Evolutionary conservation across 2,797 vertebrate genomes (phyloP), one percentile per base, ranked within the genome.

Genomic region (Graptemys geographica): DNA sequence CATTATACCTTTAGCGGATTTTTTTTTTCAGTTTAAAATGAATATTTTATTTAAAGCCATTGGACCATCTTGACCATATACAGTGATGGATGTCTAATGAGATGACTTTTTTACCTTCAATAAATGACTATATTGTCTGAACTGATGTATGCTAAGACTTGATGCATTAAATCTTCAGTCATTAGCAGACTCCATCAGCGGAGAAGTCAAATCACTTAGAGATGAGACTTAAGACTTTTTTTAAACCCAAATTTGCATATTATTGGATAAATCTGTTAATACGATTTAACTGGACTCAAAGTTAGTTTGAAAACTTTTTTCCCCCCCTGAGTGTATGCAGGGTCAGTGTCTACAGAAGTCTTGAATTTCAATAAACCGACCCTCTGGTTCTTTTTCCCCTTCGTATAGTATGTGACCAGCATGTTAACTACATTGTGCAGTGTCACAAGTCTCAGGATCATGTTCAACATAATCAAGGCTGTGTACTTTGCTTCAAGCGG

Each of bases 261-360:
- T 97, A 96, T 87, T 96, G 96, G 93, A 93, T 96, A 97, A 97
- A 97, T 96, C 95, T 97, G 93, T 89, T 97, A 96, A 96, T 97
- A 95, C 82, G 88, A 89, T 97, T 97, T 97, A 97, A 84, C 91
- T 0, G 31, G 95, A 95, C 92, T 97, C 78, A 28, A 97, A 97
- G 92, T 96, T 96, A 65, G 13, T 15, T 33, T 84, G 81, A 95
- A 95, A 96, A 97, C 25, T 94, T 95, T 96, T 93, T 41, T 79
- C 56, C 84, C 27, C 65, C 41, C 8, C 25, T 72, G 11, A 79
- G 78, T 0, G 0, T 90, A 37, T 0, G 0, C 33, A 11, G 88
- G 94, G 86, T 95, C 92, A 96, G 0, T 4, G 0, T 19, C 72
- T 55, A 55, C 84, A 83, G 25, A 31, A 87, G 52, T 59, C 79